Conservation (phyloP, 1,140 invertebrate genomes). For the Heliconius nattereri region DNA sequence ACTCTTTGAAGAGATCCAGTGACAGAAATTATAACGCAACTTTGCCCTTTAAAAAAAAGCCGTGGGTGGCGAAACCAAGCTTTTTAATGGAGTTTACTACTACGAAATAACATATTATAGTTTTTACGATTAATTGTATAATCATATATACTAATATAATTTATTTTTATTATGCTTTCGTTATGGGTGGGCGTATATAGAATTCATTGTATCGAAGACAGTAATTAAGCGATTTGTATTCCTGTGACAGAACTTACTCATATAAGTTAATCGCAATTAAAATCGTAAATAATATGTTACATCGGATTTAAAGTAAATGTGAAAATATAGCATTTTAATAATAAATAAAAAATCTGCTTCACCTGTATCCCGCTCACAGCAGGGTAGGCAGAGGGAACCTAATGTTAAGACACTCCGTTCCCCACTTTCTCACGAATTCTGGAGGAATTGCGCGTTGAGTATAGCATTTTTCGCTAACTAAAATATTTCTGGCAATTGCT, state of each 20-base stretch:
- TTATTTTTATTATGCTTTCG: conserved; percentile 11
- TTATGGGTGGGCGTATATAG: conserved; percentile 34
- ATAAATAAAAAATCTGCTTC: too few relatives aligned
- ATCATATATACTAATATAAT: not conserved
- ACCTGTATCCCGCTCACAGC: too few relatives aligned
- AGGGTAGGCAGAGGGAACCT: too few relatives aligned
- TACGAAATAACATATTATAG: not conserved
- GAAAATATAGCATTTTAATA: too few relatives aligned
- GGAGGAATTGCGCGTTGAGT: too few relatives aligned
- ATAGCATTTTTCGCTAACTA: too few relatives aligned
- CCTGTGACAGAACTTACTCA: conserved; percentile 15
- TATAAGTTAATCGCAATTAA: too few relatives aligned
- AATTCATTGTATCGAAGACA: conserved; percentile 30
- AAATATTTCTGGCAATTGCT: too few relatives aligned
- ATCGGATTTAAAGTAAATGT: too few relatives aligned
- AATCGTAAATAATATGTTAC: not conserved
- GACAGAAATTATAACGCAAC: not conserved
- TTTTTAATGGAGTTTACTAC: not conserved
- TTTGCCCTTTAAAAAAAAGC: not conserved
- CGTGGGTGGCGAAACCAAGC: not conserved
- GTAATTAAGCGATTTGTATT: conserved; percentile 36
- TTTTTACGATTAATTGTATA: not conserved
- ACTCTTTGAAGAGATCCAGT: too few relatives aligned
- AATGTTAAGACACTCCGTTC: too few relatives aligned
- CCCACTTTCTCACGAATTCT: too few relatives aligned